Evolutionary conservation across 1,140 invertebrate species (phyloP).

Genomic region (Gerris buenoi): DNA sequence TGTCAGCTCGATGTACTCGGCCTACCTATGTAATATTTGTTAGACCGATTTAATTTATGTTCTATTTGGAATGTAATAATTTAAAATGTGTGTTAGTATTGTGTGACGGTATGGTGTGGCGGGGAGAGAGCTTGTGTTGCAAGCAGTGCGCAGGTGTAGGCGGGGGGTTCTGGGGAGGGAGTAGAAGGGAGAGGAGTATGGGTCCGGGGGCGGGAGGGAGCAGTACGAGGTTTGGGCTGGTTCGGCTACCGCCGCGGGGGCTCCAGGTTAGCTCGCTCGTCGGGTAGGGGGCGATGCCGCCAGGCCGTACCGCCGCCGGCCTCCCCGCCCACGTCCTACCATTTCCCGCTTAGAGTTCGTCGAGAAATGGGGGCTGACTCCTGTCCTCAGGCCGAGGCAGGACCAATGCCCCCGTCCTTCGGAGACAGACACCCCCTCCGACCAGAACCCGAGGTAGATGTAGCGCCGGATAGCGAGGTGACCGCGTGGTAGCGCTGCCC

Average conservation of each 20-base stretch:
- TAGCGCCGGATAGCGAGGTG: background rate
- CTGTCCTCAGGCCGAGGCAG: constrained; percentile 85
- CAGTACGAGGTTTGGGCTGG: constrained; percentile 4
- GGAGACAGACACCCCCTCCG: background rate
- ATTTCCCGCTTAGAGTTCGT: constrained; percentile 90
- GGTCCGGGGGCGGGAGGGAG: constrained; percentile 6
- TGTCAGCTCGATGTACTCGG: too few species aligned
- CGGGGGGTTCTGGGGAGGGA: too few species aligned
- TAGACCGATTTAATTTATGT: background rate
- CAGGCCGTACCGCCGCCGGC: constrained; percentile 14
- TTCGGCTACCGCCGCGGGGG: background rate
- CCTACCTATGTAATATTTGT: too few species aligned
- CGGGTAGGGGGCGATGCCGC: constrained; percentile 12
- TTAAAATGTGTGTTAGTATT: background rate
- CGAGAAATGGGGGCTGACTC: constrained; percentile 88
- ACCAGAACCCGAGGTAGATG: background rate
- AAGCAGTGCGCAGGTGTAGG: too few species aligned
- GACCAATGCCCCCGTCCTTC: constrained; percentile 54
- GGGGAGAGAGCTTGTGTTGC: too few species aligned
- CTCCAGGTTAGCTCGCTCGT: constrained; percentile 4
- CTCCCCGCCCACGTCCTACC: constrained; percentile 43
- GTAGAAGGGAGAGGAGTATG: too few species aligned
- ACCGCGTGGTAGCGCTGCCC: background rate
- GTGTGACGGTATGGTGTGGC: constrained; percentile 1
- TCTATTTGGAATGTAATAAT: background rate